Base-by-base conservation (phyloP, 2,113 vertebrate species). In the Nibea albiflora region DNA sequence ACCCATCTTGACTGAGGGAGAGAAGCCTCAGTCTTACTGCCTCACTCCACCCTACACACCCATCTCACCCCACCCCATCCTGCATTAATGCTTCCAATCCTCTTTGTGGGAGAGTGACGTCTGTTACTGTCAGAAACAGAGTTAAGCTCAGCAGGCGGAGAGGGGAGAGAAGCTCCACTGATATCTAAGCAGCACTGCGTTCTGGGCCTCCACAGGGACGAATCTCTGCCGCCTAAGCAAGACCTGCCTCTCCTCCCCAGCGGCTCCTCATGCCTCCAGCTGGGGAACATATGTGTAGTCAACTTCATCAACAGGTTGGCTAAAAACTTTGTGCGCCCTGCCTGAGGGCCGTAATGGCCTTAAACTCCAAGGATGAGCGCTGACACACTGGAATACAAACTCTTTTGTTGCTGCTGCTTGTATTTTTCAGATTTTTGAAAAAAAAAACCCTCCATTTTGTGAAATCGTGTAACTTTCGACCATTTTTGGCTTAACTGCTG, bases 91-190 rank as follows among this genome's bases (percentile, higher is more conserved):
- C 92, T 90, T 87, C 93, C 95, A 96, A 96, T 96, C 96, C 95
- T 95, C 95, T 96, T 96, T 96, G 94, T 93, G 86, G 90, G 77
- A 92, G 91, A 94, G 94, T 96, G 95, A 95, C 94, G 95, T 89
- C 90, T 91, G 93, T 91, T 92, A 86, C 94, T 94, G 95, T 95
- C 95, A 95, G 92, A 94, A 95, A 92, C 95, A 95, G 94, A 93
- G 93, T 94, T 95, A 95, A 95, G 94, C 94, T 91, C 84, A 78
- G 86, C 84, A 81, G 81, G 89, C 90, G 78, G 88, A 89, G 80
- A 90, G 90, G 79, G 75, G 82, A 88, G 85, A 91, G 86, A 90
- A 88, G 85, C 85, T 87, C 80, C 73, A 50, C 54, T 72, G 79
- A 89, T 81, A 91, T 87, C 75, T 88, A 85, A 69, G 76, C 87